These are phyloP conservation scores for Riptortus pedestris DNA, from an alignment of 1,140 invertebrate genomes.

Conservation along the genomic window DNA sequence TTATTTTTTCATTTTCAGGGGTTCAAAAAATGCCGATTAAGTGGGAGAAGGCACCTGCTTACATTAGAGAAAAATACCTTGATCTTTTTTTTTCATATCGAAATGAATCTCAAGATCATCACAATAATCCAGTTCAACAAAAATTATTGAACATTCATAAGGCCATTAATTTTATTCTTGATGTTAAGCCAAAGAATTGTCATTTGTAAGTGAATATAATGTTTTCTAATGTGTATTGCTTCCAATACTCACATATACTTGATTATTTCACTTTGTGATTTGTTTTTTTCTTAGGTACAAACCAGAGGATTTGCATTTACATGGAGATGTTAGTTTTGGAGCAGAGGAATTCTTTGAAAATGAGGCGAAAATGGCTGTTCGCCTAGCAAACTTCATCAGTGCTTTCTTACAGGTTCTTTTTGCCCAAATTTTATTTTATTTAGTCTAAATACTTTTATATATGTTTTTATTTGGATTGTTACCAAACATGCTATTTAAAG, in stretches of 20 bases:
- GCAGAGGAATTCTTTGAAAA: constrained; percentile 83
- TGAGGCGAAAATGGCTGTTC: constrained; percentile 87
- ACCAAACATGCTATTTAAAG: too few relatives aligned
- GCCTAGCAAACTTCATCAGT: constrained; percentile 89
- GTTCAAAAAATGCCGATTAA: constrained; percentile 67
- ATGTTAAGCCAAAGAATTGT: constrained; percentile 62
- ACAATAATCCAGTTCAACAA: constrained; percentile 4
- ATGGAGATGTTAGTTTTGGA: constrained; percentile 75
- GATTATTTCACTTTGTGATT: neutral
- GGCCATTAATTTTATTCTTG: constrained; percentile 42
- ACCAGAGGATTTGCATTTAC: constrained; percentile 59
- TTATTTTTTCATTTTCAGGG: constrained; percentile 44
- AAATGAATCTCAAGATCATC: constrained; percentile 28
- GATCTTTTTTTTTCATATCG: constrained; percentile 62
- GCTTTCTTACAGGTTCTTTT: constrained; percentile 71
- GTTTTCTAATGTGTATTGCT: neutral
- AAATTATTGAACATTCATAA: constrained; percentile 22
- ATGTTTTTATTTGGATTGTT: too few relatives aligned
- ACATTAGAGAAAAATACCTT: constrained; percentile 59
- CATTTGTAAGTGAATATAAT: constrained; percentile 41
- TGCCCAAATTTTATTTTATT: neutral
- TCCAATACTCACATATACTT: neutral
- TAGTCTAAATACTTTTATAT: neutral
- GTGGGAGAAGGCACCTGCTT: constrained; percentile 57
- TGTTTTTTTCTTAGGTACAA: constrained; percentile 46